Evolutionary conservation across 2,113 vertebrate genomes (phyloP).

Genomic region (Pavo muticus): DNA sequence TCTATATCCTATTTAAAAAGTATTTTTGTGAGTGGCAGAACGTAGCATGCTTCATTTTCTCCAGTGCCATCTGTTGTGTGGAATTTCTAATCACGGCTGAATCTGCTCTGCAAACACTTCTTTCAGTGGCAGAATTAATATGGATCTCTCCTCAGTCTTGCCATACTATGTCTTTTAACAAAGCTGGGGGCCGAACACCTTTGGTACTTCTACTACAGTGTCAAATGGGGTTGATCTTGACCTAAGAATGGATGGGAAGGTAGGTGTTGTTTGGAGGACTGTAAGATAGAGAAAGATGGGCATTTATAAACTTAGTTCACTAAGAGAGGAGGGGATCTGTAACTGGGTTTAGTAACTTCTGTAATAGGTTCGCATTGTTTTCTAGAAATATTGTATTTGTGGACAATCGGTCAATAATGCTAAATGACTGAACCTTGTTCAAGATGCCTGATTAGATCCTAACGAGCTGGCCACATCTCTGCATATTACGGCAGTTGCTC

Average conservation of each 20-base stretch:
- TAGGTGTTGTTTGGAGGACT: not conserved
- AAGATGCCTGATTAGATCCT: not conserved
- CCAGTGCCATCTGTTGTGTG: conserved; percentile 27
- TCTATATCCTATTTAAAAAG: conserved; percentile 27
- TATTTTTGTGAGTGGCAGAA: conserved; percentile 45
- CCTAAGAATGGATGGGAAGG: fast-evolving
- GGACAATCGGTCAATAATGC: not conserved
- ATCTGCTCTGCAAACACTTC: conserved; percentile 22
- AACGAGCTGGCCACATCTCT: not conserved
- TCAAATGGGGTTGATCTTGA: not conserved
- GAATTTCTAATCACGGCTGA: conserved; percentile 39
- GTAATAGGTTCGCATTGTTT: not conserved
- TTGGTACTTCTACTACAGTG: not conserved
- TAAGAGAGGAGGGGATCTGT: not conserved
- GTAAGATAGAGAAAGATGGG: fast-evolving
- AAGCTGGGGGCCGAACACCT: not conserved
- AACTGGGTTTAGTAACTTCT: not conserved
- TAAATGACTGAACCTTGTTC: not conserved
- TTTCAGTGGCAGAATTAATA: not conserved
- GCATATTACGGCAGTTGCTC: not conserved
- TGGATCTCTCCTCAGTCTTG: not conserved
- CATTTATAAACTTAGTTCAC: not conserved
- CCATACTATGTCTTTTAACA: not conserved
- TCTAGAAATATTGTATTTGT: not conserved
- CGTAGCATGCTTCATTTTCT: not conserved